Evolutionary conservation across 2,888 invertebrate genomes (phyloP).

Genomic region (Spodoptera littoralis): DNA sequence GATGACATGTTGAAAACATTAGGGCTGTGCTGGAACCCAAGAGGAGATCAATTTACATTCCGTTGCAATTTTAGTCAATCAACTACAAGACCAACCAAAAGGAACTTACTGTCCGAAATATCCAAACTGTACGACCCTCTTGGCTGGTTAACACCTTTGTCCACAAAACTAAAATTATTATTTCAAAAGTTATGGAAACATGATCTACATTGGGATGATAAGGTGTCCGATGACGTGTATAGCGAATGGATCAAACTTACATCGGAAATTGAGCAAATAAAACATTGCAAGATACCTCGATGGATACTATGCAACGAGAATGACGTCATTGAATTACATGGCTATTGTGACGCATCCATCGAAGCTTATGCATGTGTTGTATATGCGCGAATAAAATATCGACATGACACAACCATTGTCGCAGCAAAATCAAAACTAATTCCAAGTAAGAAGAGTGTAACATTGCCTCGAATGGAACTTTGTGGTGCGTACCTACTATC

Average conservation of each 20-base stretch:
- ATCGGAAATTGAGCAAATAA: background rate
- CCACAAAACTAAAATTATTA: background rate
- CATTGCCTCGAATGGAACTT: background rate
- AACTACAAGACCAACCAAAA: conserved; percentile 1
- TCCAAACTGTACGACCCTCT: background rate
- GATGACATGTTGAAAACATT: no score
- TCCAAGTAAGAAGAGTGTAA: background rate
- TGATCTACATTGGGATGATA: background rate
- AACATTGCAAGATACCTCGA: background rate
- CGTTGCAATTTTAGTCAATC: background rate
- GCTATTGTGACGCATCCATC: background rate
- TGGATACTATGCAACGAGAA: background rate
- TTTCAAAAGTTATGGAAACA: background rate
- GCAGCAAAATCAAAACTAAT: background rate
- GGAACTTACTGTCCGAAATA: background rate
- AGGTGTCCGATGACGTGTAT: background rate
- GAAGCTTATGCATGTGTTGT: background rate
- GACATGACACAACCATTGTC: background rate
- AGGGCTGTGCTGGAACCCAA: background rate
- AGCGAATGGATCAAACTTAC: background rate
- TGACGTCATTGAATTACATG: background rate
- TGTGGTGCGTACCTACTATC: no score
- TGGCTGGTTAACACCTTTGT: background rate
- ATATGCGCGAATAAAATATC: background rate
- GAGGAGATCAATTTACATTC: background rate